These are phyloP conservation scores for Conops quadrifasciatus DNA, from an alignment of 2,888 invertebrate species.

Conservation along the genomic window DNA sequence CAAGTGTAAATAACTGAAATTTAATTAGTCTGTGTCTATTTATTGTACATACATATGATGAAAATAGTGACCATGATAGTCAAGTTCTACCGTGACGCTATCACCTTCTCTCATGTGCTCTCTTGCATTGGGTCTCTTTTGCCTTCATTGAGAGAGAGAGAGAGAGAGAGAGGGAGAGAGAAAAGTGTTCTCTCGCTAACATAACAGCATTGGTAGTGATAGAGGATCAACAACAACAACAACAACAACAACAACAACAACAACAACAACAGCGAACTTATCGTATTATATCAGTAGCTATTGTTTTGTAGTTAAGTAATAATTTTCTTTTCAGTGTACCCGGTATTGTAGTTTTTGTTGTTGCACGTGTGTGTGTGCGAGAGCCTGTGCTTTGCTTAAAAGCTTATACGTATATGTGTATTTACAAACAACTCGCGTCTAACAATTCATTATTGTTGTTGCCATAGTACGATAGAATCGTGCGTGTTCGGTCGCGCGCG, in stretches of 20 bases:
- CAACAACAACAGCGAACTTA: background rate
- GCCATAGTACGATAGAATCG: constrained; percentile 23
- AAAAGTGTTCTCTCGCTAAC: too few species aligned
- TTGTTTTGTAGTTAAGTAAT: background rate
- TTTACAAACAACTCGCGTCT: background rate
- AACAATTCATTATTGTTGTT: constrained; percentile 1
- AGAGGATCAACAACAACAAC: background rate
- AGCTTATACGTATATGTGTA: background rate
- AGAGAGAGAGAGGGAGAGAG: too few species aligned
- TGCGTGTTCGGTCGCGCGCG: constrained; percentile 36
- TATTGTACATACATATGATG: background rate
- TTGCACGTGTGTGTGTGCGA: background rate
- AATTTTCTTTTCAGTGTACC: background rate
- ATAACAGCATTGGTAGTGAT: too few species aligned
- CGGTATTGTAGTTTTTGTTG: background rate
- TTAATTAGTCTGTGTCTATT: background rate
- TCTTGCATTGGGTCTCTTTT: too few species aligned
- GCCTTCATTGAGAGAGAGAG: too few species aligned
- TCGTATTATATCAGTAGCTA: too few species aligned
- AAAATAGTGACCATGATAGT: constrained; percentile 13
- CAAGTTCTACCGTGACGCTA: background rate
- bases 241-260: background rate
- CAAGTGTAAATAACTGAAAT: background rate
- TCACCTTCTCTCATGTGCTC: too few species aligned
- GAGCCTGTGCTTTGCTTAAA: background rate